Percentiles rank a stretch among this genome's conserved stretches.
These are phyloP conservation scores for Apodemus speciosus DNA, from an alignment of 2,113 vertebrate species.

Conservation along the genomic window DNA sequence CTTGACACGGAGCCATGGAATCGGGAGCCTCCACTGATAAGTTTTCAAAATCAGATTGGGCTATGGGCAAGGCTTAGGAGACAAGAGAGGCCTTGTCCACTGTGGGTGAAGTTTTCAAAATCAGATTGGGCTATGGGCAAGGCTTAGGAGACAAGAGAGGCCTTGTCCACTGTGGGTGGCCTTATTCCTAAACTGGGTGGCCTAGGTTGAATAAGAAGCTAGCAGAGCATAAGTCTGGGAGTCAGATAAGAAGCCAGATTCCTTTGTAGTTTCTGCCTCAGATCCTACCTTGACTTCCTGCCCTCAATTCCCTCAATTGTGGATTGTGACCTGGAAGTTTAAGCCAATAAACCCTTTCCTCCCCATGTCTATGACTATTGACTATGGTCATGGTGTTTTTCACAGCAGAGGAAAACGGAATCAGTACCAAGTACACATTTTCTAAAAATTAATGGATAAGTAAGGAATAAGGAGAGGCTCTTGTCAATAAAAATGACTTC, in stretches of 20 bases:
- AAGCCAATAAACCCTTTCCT: neutral
- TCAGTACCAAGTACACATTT: neutral
- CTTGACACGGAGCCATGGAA: neutral
- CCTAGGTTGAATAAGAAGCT: neutral
- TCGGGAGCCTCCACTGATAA: neutral
- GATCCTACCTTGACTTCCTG: neutral
- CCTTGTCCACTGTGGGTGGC: neutral
- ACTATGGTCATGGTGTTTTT: neutral
- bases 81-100: neutral
- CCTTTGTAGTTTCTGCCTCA: too few relatives aligned
- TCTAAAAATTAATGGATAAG: neutral
- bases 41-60: neutral
- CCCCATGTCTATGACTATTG: too few relatives aligned
- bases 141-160: too few relatives aligned
- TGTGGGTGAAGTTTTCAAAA: too few relatives aligned
- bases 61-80: too few relatives aligned
- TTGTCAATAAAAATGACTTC: neutral
- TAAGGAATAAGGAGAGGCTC: neutral
- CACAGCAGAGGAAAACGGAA: neutral
- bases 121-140: too few relatives aligned
- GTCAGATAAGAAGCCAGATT: neutral
- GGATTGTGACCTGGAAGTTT: neutral
- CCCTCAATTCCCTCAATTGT: neutral
- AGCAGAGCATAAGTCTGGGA: too few relatives aligned
- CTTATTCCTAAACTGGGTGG: neutral